Evolutionary conservation across 35 echinoderm and acorn worm species (phyloP).

Genomic region (Eucidaris tribuloides): DNA sequence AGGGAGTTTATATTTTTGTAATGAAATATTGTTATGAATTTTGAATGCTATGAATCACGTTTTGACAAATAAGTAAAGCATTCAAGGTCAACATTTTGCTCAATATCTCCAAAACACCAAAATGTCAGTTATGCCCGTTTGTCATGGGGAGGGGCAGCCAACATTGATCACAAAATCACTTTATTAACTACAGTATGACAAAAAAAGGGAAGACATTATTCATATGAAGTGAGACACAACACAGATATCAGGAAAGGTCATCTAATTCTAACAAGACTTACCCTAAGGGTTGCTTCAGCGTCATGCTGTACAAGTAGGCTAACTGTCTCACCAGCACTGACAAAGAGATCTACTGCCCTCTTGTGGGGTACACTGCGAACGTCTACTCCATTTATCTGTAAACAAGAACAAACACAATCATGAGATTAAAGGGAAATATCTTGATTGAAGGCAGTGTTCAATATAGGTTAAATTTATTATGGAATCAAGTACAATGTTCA

Average conservation of each 20-base stretch:
- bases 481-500: background rate
- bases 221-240: background rate
- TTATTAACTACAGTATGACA: background rate
- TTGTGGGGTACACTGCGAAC: slow-evolving; percentile 71
- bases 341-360: slow-evolving; percentile 85
- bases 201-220: background rate
- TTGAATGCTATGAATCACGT: background rate
- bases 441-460: background rate
- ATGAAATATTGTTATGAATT: background rate
- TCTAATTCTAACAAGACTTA: background rate
- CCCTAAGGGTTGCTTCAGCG: slow-evolving; percentile 65
- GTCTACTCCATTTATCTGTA: slow-evolving; percentile 83
- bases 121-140: background rate
- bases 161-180: background rate
- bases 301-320: slow-evolving; percentile 78
- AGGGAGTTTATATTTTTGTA: background rate
- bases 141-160: background rate
- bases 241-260: no score
- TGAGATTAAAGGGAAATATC: background rate
- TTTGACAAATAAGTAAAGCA: background rate
- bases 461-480: background rate
- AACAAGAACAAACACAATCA: background rate
- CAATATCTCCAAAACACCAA: background rate
- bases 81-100: background rate
- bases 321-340: slow-evolving; percentile 77